Evolutionary conservation across 2,888 invertebrate genomes (phyloP).

Genomic region (Drosophila anomelani): DNA sequence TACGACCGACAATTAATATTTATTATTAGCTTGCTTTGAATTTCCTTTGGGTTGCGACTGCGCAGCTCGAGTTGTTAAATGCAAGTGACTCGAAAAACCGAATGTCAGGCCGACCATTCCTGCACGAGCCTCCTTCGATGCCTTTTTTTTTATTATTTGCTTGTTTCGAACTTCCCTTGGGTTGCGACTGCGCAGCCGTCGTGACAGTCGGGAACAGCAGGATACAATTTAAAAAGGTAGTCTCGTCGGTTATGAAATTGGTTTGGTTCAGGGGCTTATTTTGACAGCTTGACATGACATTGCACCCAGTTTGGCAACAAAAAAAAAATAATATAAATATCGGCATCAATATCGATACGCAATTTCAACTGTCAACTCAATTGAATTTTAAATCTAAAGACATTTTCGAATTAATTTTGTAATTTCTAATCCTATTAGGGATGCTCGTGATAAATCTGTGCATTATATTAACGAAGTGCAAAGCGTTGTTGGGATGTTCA

Average conservation of each 20-base stretch:
- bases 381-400: neutral
- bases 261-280: neutral
- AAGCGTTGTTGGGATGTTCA: slow-evolving; percentile 9
- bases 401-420: neutral
- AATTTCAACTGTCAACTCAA: neutral
- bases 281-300: neutral
- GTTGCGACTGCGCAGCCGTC: too few species aligned
- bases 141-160: too few species aligned
- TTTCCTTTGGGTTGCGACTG: slow-evolving; percentile 60
- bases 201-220: too few species aligned
- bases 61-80: slow-evolving; percentile 55
- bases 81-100: too few species aligned
- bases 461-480: neutral
- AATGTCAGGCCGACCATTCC: neutral
- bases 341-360: neutral
- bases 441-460: neutral
- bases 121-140: neutral
- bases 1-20: neutral
- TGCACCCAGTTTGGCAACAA: too few species aligned
- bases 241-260: neutral
- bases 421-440: neutral
- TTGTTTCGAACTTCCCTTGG: too few species aligned
- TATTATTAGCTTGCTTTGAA: neutral
- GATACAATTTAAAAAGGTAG: neutral
- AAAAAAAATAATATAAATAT: neutral